Conservation (phyloP, 2,113 vertebrate species). For the Oxyura jamaicensis region DNA sequence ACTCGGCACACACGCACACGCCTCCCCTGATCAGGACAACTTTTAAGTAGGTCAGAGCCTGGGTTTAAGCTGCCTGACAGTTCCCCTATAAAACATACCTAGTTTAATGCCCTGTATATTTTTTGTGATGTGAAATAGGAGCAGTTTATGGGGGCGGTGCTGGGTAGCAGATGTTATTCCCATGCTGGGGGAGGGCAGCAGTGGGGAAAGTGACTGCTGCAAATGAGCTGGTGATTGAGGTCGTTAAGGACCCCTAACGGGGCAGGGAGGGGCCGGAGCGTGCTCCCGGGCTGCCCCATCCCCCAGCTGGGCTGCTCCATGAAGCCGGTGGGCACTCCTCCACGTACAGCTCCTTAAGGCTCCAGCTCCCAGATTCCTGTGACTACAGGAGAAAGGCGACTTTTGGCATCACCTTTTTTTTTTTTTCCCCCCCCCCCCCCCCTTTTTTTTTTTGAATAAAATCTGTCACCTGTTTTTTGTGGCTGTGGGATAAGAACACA, state of each 20-base stretch:
- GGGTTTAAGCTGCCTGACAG: constrained; percentile 37
- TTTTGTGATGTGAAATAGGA: constrained; percentile 37
- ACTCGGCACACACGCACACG: constrained; percentile 24
- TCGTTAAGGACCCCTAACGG: constrained; percentile 39
- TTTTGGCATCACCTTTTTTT: neutral
- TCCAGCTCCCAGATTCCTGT: neutral
- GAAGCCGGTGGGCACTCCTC: neutral
- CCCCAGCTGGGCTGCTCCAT: neutral
- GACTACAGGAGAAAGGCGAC: neutral
- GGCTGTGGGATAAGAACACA: neutral
- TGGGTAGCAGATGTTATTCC: constrained; percentile 54
- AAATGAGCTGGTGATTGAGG: constrained; percentile 55
- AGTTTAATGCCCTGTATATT: constrained; percentile 47
- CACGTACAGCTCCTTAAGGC: neutral
- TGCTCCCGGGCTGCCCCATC: neutral
- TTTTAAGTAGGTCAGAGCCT: constrained; percentile 66
- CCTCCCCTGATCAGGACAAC: constrained; percentile 60
- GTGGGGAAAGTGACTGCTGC: constrained; percentile 43
- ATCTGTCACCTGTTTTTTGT: neutral
- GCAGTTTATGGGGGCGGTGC: constrained; percentile 22
- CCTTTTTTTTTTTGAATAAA: neutral
- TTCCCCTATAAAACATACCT: constrained; percentile 54
- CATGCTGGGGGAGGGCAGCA: neutral
- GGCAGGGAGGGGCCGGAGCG: neutral
- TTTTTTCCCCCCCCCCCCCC: neutral